A percentile compares a stretch with the other conserved stretches of the same genome.
phyloP scores from a whole-genome alignment of 1,140 invertebrate species.

The Geopemphigus sp. region DNA sequence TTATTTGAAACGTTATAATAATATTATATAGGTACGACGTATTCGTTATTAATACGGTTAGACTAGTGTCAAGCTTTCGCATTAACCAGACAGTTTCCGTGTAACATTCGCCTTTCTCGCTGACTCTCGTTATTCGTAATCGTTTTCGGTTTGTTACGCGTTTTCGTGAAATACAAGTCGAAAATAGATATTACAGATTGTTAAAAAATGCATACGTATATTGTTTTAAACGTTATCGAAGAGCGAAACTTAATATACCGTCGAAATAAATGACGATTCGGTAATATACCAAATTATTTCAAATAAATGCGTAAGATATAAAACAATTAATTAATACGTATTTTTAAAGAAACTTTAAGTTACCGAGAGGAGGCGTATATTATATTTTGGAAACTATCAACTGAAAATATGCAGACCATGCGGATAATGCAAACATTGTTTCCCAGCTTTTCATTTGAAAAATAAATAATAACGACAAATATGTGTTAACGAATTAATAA shows the following conservation, averaged over 20 bases:
- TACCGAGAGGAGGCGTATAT: background rate
- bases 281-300: too few species aligned
- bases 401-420: conserved; percentile 25
- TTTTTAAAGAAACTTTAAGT: too few species aligned
- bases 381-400: background rate
- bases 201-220: too few species aligned
- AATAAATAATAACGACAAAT: conserved; percentile 8
- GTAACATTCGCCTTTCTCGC: background rate
- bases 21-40: conserved; percentile 6
- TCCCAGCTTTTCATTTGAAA: conserved; percentile 46
- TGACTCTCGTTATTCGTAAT: background rate
- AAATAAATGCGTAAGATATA: too few species aligned
- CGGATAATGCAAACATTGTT: conserved; percentile 38
- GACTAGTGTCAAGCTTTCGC: conserved; percentile 29
- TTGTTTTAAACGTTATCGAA: too few species aligned
- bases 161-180: too few species aligned
- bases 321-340: too few species aligned
- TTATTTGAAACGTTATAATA: too few species aligned
- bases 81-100: conserved; percentile 7
- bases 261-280: too few species aligned
- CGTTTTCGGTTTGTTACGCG: too few species aligned
- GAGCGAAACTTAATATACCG: too few species aligned
- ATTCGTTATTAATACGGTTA: conserved; percentile 18
- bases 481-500: background rate
- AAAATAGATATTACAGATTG: too few species aligned